These are phyloP conservation scores for Octomys mimax DNA, from an alignment of 2,797 vertebrate genomes.

Conservation along the genomic window DNA sequence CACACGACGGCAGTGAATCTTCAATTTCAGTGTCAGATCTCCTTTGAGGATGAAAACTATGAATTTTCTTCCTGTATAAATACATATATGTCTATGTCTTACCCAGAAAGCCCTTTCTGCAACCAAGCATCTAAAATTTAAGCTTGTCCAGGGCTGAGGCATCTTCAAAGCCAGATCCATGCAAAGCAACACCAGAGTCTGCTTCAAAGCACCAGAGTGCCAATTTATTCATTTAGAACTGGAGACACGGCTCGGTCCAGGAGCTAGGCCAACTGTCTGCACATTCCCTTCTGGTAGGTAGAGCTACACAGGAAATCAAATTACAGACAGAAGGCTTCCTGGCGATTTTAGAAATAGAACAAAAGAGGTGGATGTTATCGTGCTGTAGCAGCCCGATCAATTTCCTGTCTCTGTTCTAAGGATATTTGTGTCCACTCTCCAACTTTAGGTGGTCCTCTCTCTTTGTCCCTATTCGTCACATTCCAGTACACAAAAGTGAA, in stretches of 20 bases:
- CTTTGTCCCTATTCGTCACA: neutral
- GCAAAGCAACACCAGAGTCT: constrained; percentile 24
- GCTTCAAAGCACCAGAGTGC: constrained; percentile 49
- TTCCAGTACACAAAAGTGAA: neutral
- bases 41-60: neutral
- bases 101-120: neutral
- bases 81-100: neutral
- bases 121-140: neutral
- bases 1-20: neutral
- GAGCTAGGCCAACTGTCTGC: constrained; percentile 71
- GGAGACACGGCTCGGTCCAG: constrained; percentile 52
- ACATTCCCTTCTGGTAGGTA: constrained; percentile 69
- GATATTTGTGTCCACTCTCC: neutral
- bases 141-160: neutral
- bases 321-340: constrained; percentile 67
- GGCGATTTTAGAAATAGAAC: constrained; percentile 75
- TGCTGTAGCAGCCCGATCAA: constrained; percentile 10
- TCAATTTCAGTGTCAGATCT: neutral
- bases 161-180: constrained; percentile 35
- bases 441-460: neutral
- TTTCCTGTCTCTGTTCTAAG: constrained; percentile 52
- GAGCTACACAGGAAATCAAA: constrained; percentile 76
- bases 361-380: constrained; percentile 41
- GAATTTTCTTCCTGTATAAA: neutral
- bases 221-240: constrained; percentile 67